phyloP scores from a whole-genome alignment of 2,113 vertebrate species.

The Raja brachyura region DNA sequence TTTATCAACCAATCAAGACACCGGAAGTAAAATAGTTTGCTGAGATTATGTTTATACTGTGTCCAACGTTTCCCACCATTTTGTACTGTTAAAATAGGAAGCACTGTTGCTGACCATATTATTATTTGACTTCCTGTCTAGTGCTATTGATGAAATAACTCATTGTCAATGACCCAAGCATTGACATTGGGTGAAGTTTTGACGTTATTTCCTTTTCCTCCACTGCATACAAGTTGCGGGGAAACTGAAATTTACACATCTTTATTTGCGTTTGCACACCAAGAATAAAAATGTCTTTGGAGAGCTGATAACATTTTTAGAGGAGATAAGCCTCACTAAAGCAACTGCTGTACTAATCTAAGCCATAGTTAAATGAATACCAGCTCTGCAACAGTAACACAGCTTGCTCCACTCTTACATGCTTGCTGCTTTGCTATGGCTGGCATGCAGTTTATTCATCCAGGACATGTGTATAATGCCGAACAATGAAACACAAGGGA shows the following conservation, averaged over 20 bases:
- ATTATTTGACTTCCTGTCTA: not conserved
- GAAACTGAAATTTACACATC: not conserved
- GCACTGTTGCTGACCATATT: not conserved
- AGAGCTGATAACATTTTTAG: not conserved
- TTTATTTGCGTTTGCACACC: not conserved
- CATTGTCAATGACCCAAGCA: not conserved
- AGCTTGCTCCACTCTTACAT: not conserved
- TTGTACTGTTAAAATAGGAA: not conserved
- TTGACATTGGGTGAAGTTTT: not conserved
- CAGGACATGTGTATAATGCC: not conserved
- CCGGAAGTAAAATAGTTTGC: not conserved
- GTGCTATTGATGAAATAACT: not conserved
- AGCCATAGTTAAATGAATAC: not conserved
- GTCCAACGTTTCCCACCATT: not conserved
- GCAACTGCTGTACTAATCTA: not conserved
- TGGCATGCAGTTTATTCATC: not conserved
- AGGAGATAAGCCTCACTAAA: not conserved
- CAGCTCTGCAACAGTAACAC: not conserved
- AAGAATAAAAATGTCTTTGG: not conserved
- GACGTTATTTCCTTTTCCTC: not conserved
- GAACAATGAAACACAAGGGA: not conserved
- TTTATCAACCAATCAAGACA: not conserved
- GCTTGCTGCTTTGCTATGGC: conserved; percentile 7
- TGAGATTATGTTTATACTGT: not conserved
- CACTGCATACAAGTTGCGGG: not conserved